Percentiles rank a stretch among this genome's conserved stretches.
These are phyloP conservation scores for Notoglanidium macrostoma DNA, from an alignment of 2,797 vertebrate genomes.

Conservation along the genomic window DNA sequence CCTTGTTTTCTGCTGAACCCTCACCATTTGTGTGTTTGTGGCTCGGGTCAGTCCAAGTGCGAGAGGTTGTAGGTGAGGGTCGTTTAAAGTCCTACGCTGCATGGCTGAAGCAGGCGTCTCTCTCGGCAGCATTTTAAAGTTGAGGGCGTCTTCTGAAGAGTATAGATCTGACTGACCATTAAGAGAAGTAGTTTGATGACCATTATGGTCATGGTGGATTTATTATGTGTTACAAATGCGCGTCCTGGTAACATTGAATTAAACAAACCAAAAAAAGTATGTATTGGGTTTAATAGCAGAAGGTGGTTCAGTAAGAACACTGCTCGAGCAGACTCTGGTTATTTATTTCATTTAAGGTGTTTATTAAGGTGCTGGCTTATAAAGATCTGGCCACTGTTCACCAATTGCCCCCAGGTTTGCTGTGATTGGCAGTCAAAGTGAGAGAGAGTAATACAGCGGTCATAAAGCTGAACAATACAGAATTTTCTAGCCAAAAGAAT, in stretches of 20 bases:
- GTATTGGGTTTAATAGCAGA: background rate
- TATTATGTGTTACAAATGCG: background rate
- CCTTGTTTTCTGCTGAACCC: conserved; percentile 15
- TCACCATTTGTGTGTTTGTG: conserved; percentile 9
- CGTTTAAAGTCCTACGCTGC: background rate
- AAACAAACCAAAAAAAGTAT: background rate
- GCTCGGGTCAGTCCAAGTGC: conserved; percentile 17
- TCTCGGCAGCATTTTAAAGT: background rate
- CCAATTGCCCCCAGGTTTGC: background rate
- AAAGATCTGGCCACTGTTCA: background rate
- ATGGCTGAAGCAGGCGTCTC: background rate
- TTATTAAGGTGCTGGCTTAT: background rate
- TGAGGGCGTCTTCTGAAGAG: background rate
- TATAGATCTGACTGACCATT: too few relatives aligned
- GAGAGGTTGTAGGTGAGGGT: background rate
- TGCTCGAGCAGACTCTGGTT: background rate
- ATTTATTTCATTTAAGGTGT: background rate
- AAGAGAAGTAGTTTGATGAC: background rate
- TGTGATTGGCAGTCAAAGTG: background rate
- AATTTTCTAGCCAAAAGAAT: too few relatives aligned
- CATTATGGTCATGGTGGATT: background rate
- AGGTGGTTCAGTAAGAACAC: background rate
- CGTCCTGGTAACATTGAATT: background rate
- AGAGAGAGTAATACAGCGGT: background rate
- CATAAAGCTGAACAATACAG: background rate